Conservation (phyloP, 1,140 invertebrate species). For the Drosophila fuyamai region DNA sequence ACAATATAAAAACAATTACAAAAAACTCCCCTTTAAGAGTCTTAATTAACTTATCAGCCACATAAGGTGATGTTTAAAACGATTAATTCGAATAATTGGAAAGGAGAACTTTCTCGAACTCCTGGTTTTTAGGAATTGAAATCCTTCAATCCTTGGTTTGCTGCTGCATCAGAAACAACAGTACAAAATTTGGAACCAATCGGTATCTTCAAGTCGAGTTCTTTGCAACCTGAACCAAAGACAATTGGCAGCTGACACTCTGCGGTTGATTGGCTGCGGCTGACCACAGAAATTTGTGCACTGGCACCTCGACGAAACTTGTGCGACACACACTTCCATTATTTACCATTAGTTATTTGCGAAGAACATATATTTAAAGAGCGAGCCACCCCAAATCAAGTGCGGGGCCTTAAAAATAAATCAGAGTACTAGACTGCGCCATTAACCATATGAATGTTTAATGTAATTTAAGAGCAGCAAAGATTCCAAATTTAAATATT, state of each 20-base stretch:
- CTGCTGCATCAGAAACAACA: too few species aligned
- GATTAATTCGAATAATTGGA: too few species aligned
- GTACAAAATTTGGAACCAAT: too few species aligned
- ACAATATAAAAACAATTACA: too few species aligned
- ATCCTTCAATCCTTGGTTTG: too few species aligned
- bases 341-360: slow-evolving; percentile 29
- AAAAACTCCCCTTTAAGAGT: too few species aligned
- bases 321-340: slow-evolving; percentile 15
- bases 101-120: too few species aligned
- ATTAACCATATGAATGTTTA: background rate
- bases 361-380: background rate
- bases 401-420: slow-evolving; percentile 1
- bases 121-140: too few species aligned
- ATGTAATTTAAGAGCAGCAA: background rate
- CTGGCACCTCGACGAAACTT: slow-evolving; percentile 4
- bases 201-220: background rate
- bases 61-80: too few species aligned
- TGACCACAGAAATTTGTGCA: slow-evolving; percentile 36
- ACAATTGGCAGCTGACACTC: slow-evolving; percentile 43
- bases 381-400: background rate
- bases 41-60: too few species aligned
- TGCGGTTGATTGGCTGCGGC: slow-evolving; percentile 35
- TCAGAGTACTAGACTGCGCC: background rate
- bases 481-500: slow-evolving; percentile 4
- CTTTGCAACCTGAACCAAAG: background rate